These are phyloP conservation scores for Mesorhabditis belari DNA, from an alignment of 2,888 invertebrate genomes.

Conservation along the genomic window DNA sequence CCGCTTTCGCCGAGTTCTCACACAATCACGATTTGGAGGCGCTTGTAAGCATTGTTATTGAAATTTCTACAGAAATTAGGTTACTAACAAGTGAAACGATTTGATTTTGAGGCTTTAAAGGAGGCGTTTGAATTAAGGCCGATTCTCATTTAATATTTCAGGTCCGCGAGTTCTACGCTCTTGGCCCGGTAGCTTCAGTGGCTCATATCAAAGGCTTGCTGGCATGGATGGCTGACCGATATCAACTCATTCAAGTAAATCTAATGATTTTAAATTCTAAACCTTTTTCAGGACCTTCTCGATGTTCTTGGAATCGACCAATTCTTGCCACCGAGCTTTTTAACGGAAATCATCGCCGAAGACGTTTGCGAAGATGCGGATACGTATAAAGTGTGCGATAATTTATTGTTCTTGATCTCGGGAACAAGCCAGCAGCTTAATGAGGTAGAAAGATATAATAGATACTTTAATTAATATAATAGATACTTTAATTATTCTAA, in stretches of 20 bases:
- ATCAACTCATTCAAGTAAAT: neutral
- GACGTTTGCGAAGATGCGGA: conserved; percentile 51
- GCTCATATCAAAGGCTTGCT: conserved; percentile 39
- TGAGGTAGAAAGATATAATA: too few species aligned
- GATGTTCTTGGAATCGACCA: conserved; percentile 56
- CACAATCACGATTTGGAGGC: conserved; percentile 42
- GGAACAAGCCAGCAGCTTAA: conserved; percentile 58
- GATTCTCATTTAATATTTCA: too few species aligned
- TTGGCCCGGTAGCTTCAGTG: conserved; percentile 40
- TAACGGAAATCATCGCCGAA: conserved; percentile 15
- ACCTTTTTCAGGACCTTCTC: conserved; percentile 54
- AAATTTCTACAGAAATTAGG: too few species aligned
- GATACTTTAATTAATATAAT: too few species aligned
- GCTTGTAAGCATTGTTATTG: too few species aligned
- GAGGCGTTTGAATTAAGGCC: too few species aligned
- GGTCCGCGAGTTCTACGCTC: conserved; percentile 28
- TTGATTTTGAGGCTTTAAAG: too few species aligned
- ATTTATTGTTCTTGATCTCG: conserved; percentile 66
- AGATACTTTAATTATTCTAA: too few species aligned
- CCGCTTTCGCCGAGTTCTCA: conserved; percentile 52
- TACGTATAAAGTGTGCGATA: conserved; percentile 66
- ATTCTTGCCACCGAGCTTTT: conserved; percentile 45
- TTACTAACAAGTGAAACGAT: too few species aligned
- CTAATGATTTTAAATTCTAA: too few species aligned
- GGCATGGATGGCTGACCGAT: neutral